These are phyloP conservation scores for Eolophus roseicapilla DNA, from an alignment of 2,113 vertebrate species.

Conservation along the genomic window DNA sequence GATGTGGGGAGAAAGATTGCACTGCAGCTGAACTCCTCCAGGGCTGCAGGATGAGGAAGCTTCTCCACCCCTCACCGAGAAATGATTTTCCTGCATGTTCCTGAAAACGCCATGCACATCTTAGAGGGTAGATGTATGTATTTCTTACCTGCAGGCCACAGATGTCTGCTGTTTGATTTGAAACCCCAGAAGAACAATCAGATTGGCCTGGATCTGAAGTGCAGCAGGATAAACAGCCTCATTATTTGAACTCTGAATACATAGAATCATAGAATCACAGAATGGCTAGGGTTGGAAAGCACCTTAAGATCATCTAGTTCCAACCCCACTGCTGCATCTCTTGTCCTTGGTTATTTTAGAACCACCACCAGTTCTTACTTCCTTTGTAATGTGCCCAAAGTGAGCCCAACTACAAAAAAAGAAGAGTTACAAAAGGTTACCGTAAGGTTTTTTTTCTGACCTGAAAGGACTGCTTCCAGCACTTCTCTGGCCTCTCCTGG, in stretches of 20 bases:
- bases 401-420: neutral
- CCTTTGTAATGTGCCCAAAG: neutral
- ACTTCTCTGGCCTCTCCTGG: neutral
- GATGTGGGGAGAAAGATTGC: neutral
- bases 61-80: neutral
- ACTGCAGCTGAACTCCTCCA: neutral
- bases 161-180: neutral
- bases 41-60: neutral
- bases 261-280: neutral
- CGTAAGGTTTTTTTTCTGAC: neutral
- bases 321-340: neutral
- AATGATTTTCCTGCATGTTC: neutral
- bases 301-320: neutral
- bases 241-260: neutral
- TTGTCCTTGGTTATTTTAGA: neutral
- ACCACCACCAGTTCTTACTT: neutral
- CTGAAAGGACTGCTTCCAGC: neutral
- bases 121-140: neutral
- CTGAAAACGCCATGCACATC: neutral
- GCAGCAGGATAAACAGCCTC: neutral
- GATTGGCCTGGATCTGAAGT: rapidly evolving
- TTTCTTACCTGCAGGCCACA: neutral
- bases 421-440: neutral
- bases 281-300: neutral
- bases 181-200: neutral